phyloP scores from a whole-genome alignment of 2,797 vertebrate species.

The Catamblyrhynchus diadema region DNA sequence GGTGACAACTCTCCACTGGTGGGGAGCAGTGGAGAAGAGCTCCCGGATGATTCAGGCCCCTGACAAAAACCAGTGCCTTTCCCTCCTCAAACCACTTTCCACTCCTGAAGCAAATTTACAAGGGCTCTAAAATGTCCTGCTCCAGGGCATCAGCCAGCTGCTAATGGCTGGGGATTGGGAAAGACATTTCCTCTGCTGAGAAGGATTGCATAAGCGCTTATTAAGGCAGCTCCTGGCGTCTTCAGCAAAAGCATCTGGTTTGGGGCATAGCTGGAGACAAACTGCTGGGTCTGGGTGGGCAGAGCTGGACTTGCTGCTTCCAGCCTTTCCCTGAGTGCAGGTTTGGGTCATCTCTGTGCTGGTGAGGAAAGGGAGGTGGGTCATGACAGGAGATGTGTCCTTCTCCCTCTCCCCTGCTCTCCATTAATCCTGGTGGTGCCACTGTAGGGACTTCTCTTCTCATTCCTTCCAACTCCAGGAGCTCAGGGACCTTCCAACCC shows the following conservation, averaged over 20 bases:
- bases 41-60: background rate
- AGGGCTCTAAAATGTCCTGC: conserved; percentile 51
- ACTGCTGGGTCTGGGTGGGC: background rate
- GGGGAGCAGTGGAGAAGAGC: background rate
- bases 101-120: conserved; percentile 51
- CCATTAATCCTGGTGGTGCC: background rate
- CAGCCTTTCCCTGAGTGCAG: background rate
- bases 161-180: conserved; percentile 51
- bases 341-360: background rate
- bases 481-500: background rate
- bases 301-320: background rate
- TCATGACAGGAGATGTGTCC: background rate
- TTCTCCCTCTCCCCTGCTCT: background rate
- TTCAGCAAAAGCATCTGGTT: conserved; percentile 34
- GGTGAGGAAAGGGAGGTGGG: background rate
- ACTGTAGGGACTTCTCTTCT: background rate
- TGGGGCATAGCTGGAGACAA: conserved; percentile 45
- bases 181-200: conserved; percentile 48
- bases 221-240: conserved; percentile 49
- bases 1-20: rapidly evolving
- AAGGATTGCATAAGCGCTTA: conserved; percentile 37
- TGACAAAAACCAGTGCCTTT: conserved; percentile 7
- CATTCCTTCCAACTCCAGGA: background rate
- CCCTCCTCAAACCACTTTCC: conserved; percentile 20
- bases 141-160: conserved; percentile 56